Percentiles rank a stretch among this genome's conserved stretches.
Conservation (phyloP, 2,888 invertebrate genomes). For the Stomorhina lunata region DNA sequence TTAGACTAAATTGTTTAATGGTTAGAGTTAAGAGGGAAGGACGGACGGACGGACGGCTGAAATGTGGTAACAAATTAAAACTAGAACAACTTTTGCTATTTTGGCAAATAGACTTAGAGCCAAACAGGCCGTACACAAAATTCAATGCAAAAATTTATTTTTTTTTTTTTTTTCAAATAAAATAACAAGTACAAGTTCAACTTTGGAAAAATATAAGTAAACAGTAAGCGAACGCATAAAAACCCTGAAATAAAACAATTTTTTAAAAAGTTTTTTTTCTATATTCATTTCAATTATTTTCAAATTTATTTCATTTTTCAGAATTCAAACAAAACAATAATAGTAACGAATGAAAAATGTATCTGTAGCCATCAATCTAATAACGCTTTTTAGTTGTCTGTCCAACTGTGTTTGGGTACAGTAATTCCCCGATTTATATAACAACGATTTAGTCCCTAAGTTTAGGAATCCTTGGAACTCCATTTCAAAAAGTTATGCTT, state of each 20-base stretch:
- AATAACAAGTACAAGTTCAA: conserved; percentile 52
- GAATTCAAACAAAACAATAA: conserved; percentile 43
- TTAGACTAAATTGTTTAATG: conserved; percentile 17
- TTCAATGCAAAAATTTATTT: not conserved
- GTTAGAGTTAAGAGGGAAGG: not conserved
- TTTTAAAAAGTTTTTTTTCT: conserved; percentile 12
- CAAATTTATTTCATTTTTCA: conserved; percentile 40
- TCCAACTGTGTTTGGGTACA: too few relatives aligned
- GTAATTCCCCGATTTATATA: too few relatives aligned
- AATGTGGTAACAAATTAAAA: conserved; percentile 59
- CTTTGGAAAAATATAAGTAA: conserved; percentile 15
- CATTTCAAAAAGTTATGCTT: too few relatives aligned
- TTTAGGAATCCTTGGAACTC: too few relatives aligned
- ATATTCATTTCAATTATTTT: conserved; percentile 18
- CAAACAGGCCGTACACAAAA: conserved; percentile 30
- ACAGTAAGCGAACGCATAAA: conserved; percentile 55
- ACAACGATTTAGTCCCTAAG: too few relatives aligned
- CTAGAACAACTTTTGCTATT: conserved; percentile 65
- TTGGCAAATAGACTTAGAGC: conserved; percentile 56
- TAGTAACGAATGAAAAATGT: conserved; percentile 46
- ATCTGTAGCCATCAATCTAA: conserved; percentile 44
- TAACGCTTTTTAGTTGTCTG: not conserved
- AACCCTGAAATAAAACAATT: conserved; percentile 65
- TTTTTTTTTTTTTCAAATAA: too few relatives aligned
- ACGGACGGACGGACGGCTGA: conserved; percentile 21